Evolutionary conservation across 2,888 invertebrate species (phyloP).

Genomic region (Resseliella maxima): DNA sequence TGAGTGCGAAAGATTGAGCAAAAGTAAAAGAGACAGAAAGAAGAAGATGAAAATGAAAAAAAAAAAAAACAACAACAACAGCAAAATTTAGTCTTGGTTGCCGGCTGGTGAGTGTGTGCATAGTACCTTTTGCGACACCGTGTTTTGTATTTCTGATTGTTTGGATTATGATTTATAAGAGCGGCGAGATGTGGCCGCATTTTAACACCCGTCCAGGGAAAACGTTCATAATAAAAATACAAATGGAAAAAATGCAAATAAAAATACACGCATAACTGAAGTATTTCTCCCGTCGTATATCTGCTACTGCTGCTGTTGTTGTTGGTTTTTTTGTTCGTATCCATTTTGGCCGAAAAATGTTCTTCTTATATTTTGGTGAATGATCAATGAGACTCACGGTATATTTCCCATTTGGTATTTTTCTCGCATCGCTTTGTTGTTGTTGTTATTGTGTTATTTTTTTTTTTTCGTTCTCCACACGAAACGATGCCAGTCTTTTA

Average conservation of each 20-base stretch:
- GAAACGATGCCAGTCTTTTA: background rate
- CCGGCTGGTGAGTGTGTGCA: background rate
- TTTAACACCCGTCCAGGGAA: slow-evolving; percentile 47
- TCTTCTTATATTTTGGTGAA: background rate
- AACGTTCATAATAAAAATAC: background rate
- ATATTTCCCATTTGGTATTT: background rate
- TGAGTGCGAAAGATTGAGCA: no score
- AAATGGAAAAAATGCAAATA: slow-evolving; percentile 17
- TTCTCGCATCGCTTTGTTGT: background rate
- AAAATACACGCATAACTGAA: background rate
- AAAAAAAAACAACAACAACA: no score
- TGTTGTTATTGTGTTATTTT: background rate
- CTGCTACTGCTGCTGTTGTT: background rate
- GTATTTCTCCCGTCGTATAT: no score
- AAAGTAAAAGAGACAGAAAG: no score
- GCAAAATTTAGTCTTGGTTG: background rate
- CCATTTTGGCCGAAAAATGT: background rate
- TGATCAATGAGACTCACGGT: background rate
- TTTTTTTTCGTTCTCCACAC: background rate
- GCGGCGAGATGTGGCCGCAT: slow-evolving; percentile 45
- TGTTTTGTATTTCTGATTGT: background rate
- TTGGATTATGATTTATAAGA: slow-evolving; percentile 48
- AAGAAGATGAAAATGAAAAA: no score
- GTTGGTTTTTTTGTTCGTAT: background rate
- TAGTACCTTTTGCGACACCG: slow-evolving; percentile 37